These are phyloP conservation scores for Volucella inflata DNA, from an alignment of 2,888 invertebrate species.

Conservation along the genomic window DNA sequence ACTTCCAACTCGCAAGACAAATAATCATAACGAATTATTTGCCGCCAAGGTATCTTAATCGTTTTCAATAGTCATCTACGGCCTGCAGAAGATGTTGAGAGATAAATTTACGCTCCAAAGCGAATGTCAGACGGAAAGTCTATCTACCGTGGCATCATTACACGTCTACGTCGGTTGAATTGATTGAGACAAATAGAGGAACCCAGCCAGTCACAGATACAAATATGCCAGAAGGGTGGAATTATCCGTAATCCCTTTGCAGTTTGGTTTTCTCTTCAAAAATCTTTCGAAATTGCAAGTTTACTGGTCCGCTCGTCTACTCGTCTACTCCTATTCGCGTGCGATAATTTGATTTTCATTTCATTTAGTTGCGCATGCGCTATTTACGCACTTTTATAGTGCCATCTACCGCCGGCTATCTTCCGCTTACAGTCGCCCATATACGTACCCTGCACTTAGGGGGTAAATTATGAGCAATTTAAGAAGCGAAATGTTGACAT, in stretches of 20 bases:
- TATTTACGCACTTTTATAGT: conserved; percentile 1
- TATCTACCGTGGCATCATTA: conserved; percentile 53
- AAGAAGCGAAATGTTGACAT: conserved; percentile 39
- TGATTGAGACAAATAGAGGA: conserved; percentile 4
- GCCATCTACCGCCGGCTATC: no score
- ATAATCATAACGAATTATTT: conserved; percentile 68
- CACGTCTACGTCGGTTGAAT: conserved; percentile 17
- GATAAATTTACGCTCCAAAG: conserved; percentile 51
- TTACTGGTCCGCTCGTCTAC: no score
- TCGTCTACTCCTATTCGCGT: background rate
- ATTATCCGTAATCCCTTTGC: conserved; percentile 35
- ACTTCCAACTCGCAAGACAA: conserved; percentile 43
- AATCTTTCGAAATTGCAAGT: conserved; percentile 19
- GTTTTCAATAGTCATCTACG: conserved; percentile 60
- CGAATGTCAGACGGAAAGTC: conserved; percentile 31
- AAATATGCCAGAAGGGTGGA: background rate
- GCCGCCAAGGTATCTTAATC: conserved; percentile 51
- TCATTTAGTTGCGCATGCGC: conserved; percentile 51
- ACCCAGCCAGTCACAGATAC: background rate
- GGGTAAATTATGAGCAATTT: conserved; percentile 49
- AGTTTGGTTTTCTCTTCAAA: conserved; percentile 5
- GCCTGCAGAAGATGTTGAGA: background rate
- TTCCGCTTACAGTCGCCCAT: no score
- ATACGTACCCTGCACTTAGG: conserved; percentile 16
- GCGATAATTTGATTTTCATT: conserved; percentile 58